phyloP scores from a whole-genome alignment of 2,113 vertebrate genomes.

The Pelusios castaneus region DNA sequence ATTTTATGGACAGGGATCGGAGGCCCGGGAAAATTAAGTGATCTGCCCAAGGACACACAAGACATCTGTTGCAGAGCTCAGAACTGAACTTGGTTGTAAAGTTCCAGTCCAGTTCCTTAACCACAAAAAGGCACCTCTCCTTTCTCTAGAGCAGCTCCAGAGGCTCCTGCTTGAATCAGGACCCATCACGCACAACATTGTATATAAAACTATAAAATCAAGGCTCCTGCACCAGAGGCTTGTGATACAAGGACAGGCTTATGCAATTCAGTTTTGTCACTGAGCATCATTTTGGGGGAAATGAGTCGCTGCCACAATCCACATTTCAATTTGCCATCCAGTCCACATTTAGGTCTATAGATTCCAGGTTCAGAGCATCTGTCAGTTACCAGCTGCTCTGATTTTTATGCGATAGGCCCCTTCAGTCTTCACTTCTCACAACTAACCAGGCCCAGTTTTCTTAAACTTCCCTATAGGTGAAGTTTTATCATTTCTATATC shows the following conservation, averaged over 20 bases:
- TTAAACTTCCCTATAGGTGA: not conserved
- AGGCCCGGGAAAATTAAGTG: accelerated
- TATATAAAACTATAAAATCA: not conserved
- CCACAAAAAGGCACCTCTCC: not conserved
- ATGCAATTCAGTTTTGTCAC: not conserved
- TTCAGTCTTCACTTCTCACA: not conserved
- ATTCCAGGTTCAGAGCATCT: not conserved
- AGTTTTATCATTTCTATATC: not conserved
- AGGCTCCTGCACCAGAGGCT: not conserved
- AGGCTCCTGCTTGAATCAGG: not conserved
- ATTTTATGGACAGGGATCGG: not conserved
- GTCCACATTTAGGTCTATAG: not conserved
- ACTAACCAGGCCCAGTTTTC: too few species aligned
- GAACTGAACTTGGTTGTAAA: not conserved
- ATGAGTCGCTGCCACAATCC: not conserved
- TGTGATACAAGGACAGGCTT: not conserved
- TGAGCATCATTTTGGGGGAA: accelerated
- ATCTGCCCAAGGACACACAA: not conserved
- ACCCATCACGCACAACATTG: not conserved
- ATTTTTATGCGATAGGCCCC: not conserved
- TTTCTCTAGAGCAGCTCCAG: not conserved
- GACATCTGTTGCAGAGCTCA: not conserved
- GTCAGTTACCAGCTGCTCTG: not conserved
- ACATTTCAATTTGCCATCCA: not conserved
- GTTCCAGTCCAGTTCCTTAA: not conserved